phyloP scores from a whole-genome alignment of 2,113 vertebrate genomes.

The Thinocorus orbignyianus region DNA sequence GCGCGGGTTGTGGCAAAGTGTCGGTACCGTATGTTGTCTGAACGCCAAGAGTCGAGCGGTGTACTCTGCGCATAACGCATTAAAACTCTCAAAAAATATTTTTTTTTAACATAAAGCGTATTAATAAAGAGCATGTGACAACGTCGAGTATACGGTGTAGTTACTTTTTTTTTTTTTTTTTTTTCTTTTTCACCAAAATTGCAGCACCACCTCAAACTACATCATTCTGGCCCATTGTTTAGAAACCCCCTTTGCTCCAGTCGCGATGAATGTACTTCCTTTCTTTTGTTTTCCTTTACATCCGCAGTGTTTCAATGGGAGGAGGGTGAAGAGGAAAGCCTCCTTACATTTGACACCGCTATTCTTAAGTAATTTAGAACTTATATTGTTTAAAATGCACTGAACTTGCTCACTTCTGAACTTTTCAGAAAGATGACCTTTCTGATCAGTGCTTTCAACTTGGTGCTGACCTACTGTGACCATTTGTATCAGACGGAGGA shows the following conservation, averaged over 20 bases:
- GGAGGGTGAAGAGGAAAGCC: conserved; percentile 7
- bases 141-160: background rate
- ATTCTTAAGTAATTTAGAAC: background rate
- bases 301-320: conserved; percentile 67
- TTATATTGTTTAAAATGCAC: background rate
- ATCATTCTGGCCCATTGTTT: conserved; percentile 70
- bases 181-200: conserved; percentile 48
- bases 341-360: background rate
- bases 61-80: fast-evolving
- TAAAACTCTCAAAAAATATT: too few species aligned
- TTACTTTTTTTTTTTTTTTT: background rate
- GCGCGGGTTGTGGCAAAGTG: background rate
- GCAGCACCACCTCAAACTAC: conserved; percentile 46
- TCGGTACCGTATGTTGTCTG: background rate
- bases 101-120: background rate
- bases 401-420: background rate
- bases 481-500: fast-evolving
- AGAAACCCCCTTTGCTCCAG: conserved; percentile 50
- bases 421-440: background rate
- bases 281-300: conserved; percentile 74
- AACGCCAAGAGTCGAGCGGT: background rate
- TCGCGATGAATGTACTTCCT: conserved; percentile 74
- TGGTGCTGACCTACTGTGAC: background rate
- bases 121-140: background rate
- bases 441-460: background rate